Conservation (phyloP, 1,140 invertebrate genomes). For the Antheraea pernyi region DNA sequence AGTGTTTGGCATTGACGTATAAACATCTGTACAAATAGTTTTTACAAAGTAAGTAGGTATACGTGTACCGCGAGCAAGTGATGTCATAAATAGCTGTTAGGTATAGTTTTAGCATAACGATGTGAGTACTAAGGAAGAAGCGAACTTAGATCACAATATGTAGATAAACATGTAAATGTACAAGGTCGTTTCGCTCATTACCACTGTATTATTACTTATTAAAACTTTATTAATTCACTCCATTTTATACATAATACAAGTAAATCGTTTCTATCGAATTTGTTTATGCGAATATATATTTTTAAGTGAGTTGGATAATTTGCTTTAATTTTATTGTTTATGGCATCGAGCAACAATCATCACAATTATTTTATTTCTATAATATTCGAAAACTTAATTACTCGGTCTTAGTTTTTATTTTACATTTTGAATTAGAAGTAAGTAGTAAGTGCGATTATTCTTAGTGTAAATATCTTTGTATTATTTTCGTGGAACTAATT, state of each 20-base stretch:
- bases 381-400: no score
- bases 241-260: background rate
- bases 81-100: slow-evolving; percentile 25
- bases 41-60: slow-evolving; percentile 17
- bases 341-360: no score
- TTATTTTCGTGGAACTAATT: no score
- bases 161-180: background rate
- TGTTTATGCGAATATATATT: background rate
- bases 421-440: no score
- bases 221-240: background rate
- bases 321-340: no score
- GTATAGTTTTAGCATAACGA: slow-evolving; percentile 21
- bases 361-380: no score
- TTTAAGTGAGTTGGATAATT: no score
- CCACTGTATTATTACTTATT: background rate
- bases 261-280: background rate
- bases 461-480: no score
- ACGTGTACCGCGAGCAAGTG: slow-evolving; percentile 10
- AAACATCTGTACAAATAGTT: slow-evolving; percentile 34
- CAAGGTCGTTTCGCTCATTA: slow-evolving; percentile 9
- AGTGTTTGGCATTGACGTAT: slow-evolving; percentile 23
- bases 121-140: slow-evolving; percentile 5
- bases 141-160: background rate
- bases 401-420: no score
- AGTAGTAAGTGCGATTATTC: no score